Evolutionary conservation across 64 coral and sea anemone genomes (phyloP), one percentile per base, ranked within the genome.

Genomic region (Porites australiensis): DNA sequence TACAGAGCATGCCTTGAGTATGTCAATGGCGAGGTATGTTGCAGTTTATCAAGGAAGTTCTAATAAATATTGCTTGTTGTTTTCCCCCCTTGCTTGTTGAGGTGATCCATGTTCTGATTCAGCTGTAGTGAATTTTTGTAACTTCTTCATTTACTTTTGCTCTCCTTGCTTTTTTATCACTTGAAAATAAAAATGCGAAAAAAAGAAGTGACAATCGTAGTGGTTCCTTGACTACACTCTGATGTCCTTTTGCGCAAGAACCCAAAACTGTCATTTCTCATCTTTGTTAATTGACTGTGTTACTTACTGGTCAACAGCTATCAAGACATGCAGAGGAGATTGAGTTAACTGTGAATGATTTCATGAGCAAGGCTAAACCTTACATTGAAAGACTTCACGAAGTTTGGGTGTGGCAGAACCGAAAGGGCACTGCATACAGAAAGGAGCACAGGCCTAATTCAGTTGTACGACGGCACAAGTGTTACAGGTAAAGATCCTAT

Each of bases 371-470:
- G 89, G 94, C 98, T 50, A 99, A 99, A 72, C 98, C 98, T 13
- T 99, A 99, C 47, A 66, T 99, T 15, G 98, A 99, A 82, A 91
- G 98, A 85, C 94, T 99, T 75, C 98, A 99, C 67, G 98, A 99
- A 73, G 95, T 99, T 3, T 99, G 98, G 98, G 68, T 96, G 58
- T 99, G 98, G 98, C 98, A 99, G 21, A 99, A 99, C 75, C 91
- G 91, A 23, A 99, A 94, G 43, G 98, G 90, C 8, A 93, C 94
- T 0, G 98, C 88, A 2, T 99, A 99, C 88, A 91, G 94, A 51
- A 99, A 99, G 71, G 98, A 99, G 15, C 98, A 99, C 59, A 86
- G 98, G 37, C 98, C 98, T 4, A 91, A 91, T 14, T 71, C 92
- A 71, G 98, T 99, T 23, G 94, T 99, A 3, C 87, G 94, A 18